These are phyloP conservation scores for Acromyrmex charruanus DNA, from an alignment of 1,140 invertebrate genomes.

Conservation along the genomic window DNA sequence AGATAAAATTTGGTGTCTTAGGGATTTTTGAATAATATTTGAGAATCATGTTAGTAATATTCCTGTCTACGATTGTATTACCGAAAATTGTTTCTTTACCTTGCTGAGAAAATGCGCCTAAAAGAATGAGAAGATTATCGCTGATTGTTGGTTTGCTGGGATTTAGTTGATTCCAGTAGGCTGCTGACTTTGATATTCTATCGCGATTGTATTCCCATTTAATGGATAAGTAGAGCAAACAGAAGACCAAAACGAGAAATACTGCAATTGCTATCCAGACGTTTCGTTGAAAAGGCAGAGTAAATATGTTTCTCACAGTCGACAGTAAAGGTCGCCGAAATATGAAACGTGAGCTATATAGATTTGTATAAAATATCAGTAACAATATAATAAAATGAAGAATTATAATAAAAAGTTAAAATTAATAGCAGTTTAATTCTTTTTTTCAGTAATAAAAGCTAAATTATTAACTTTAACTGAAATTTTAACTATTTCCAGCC, in stretches of 20 bases:
- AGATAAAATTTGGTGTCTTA: background rate
- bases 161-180: slow-evolving; percentile 59
- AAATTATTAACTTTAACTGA: background rate
- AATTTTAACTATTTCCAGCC: background rate
- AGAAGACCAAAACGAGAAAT: slow-evolving; percentile 85
- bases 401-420: background rate
- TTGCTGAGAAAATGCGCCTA: slow-evolving; percentile 80
- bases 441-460: background rate
- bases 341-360: slow-evolving; percentile 87
- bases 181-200: background rate
- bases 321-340: slow-evolving; percentile 90
- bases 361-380: slow-evolving; percentile 2
- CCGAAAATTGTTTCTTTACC: slow-evolving; percentile 61
- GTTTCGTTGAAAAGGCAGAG: slow-evolving; percentile 87
- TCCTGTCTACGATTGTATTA: background rate
- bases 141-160: slow-evolving; percentile 67
- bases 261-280: slow-evolving; percentile 88
- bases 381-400: background rate
- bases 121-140: slow-evolving; percentile 78
- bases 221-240: slow-evolving; percentile 83
- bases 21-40: too few relatives aligned
- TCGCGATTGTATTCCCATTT: slow-evolving; percentile 81
- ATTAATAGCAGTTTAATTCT: background rate
- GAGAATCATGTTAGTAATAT: too few relatives aligned
- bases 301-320: slow-evolving; percentile 89